Conservation (phyloP, 2,888 invertebrate species). For the Dicranocentrus wangi region DNA sequence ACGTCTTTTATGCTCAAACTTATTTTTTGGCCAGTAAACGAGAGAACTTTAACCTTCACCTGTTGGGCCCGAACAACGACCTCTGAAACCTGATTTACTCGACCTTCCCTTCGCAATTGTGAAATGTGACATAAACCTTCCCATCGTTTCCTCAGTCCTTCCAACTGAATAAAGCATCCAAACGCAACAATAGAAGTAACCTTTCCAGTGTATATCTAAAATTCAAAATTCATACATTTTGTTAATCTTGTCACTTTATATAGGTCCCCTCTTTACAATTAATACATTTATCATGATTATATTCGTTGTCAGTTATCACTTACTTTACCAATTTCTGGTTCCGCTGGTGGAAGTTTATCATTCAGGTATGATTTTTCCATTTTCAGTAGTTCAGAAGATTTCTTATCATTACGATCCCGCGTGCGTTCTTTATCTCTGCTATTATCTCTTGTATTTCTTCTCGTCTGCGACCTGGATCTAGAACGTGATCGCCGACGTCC, state of each 20-base stretch:
- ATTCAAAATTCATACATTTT: too few relatives aligned
- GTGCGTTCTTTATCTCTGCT: conserved; percentile 56
- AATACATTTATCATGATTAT: too few relatives aligned
- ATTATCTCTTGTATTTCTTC: conserved; percentile 20
- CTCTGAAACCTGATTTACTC: conserved; percentile 95
- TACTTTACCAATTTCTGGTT: conserved; percentile 77
- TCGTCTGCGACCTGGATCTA: conserved; percentile 25
- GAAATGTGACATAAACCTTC: conserved; percentile 99
- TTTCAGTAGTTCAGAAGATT: conserved; percentile 58
- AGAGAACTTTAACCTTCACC: conserved; percentile 92
- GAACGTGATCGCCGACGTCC: conserved; percentile 44
- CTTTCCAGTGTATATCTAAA: conserved; percentile 90
- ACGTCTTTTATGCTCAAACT: conserved; percentile 98
- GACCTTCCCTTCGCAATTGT: conserved; percentile 90
- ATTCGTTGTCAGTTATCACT: too few relatives aligned
- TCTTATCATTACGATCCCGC: conserved; percentile 41
- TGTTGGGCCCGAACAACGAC: conserved; percentile 91
- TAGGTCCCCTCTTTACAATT: too few relatives aligned
- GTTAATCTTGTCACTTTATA: too few relatives aligned
- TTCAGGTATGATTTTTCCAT: conserved; percentile 69
- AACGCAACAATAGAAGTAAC: conserved; percentile 98
- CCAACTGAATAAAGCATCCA: conserved; percentile 97
- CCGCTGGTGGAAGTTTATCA: conserved; percentile 75
- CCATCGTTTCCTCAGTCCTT: conserved; percentile 90
- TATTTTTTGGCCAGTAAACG: conserved; percentile 94